Conservation (phyloP, 2,888 invertebrate genomes). For the Scrobipalpa costella region DNA sequence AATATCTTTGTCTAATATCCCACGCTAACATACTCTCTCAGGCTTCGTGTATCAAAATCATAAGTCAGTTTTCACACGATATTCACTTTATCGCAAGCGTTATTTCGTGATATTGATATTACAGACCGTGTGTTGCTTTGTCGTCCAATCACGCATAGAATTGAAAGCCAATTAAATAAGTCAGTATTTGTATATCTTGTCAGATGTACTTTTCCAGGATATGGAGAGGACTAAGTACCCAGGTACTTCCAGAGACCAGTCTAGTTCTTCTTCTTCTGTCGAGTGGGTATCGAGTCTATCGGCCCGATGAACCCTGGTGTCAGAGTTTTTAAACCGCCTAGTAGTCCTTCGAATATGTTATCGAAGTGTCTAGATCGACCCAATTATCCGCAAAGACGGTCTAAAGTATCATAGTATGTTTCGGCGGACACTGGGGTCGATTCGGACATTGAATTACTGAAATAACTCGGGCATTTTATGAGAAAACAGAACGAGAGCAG, state of each 20-base stretch:
- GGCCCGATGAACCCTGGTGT: too few species aligned
- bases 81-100: not conserved
- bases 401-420: conserved; percentile 19
- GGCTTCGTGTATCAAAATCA: too few species aligned
- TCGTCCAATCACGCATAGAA: not conserved
- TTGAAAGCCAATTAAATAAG: not conserved
- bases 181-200: not conserved
- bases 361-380: conserved; percentile 17
- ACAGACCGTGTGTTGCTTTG: conserved; percentile 12
- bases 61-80: conserved; percentile 1
- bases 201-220: too few species aligned
- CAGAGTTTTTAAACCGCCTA: too few species aligned
- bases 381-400: conserved; percentile 21
- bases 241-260: too few species aligned
- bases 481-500: too few species aligned
- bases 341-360: conserved; percentile 16
- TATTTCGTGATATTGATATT: conserved; percentile 21
- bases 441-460: too few species aligned
- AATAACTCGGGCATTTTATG: too few species aligned
- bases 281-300: too few species aligned
- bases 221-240: too few species aligned
- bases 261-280: too few species aligned
- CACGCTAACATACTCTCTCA: not conserved
- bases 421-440: too few species aligned
- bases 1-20: not conserved